phyloP scores from a whole-genome alignment of 2,113 vertebrate genomes.

The Phainopepla nitens region DNA sequence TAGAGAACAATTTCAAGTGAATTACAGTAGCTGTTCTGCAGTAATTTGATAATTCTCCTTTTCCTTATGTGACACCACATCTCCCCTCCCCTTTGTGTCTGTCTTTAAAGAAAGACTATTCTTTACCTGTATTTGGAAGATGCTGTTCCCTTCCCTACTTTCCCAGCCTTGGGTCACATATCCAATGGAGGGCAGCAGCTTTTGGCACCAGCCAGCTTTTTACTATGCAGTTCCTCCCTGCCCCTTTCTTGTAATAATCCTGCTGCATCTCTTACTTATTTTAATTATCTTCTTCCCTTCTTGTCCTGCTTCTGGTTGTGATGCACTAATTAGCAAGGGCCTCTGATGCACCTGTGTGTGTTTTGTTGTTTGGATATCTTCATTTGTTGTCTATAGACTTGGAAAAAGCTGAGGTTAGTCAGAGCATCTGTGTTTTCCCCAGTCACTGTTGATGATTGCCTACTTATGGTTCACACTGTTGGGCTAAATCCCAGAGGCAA shows the following conservation, averaged over 20 bases:
- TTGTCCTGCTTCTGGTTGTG: background rate
- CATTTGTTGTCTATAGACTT: background rate
- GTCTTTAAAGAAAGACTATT: background rate
- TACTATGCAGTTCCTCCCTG: background rate
- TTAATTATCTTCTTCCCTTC: background rate
- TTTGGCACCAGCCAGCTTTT: background rate
- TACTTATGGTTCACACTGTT: background rate
- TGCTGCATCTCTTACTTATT: background rate
- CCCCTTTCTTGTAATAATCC: background rate
- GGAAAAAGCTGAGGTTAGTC: background rate
- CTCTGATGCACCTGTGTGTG: background rate
- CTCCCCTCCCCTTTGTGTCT: background rate
- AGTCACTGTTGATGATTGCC: background rate
- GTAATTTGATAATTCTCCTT: background rate
- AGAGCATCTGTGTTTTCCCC: background rate
- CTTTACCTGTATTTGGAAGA: background rate
- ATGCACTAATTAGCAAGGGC: background rate
- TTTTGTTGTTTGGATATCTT: background rate
- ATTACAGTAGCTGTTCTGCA: background rate
- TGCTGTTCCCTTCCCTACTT: background rate
- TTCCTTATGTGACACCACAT: background rate
- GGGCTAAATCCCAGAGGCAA: background rate
- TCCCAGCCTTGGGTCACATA: background rate
- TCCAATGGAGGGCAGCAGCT: background rate
- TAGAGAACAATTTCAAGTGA: background rate